A percentile compares a stretch with the other conserved stretches of the same genome.
These are phyloP conservation scores for Campylomormyrus tamandua DNA, from an alignment of 2,113 vertebrate species.

Conservation along the genomic window DNA sequence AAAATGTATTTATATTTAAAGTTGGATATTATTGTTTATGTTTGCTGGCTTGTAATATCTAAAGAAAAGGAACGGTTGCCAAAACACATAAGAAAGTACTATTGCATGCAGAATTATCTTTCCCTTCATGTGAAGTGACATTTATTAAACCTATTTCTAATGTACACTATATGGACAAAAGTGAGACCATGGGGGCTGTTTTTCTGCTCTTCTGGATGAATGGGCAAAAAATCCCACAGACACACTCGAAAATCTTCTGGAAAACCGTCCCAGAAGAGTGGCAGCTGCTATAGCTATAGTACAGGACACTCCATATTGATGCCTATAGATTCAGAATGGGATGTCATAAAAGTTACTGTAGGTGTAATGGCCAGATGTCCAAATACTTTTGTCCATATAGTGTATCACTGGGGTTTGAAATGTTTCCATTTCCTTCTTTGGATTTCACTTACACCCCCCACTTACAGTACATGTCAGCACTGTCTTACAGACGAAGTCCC, in stretches of 20 bases:
- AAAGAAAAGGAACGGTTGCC: neutral
- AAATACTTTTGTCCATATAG: no score
- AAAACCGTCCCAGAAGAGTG: no score
- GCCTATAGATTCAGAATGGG: no score
- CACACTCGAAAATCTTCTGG: no score
- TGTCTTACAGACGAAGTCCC: neutral
- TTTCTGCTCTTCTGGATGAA: no score
- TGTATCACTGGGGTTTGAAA: neutral
- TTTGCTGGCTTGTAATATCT: neutral
- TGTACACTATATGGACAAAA: neutral
- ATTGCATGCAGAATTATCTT: neutral
- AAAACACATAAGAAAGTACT: neutral
- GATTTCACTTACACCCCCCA: neutral
- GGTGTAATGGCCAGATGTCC: no score
- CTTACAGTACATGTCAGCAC: neutral
- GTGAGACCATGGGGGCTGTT: neutral
- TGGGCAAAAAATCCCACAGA: no score
- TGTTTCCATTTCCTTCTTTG: neutral
- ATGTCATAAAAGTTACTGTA: no score
- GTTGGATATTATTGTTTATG: neutral
- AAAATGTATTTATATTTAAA: neutral
- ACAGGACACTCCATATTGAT: no score
- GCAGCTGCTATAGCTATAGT: no score
- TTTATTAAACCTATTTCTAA: neutral
- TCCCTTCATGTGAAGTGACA: neutral